Evolutionary conservation across 2,113 vertebrate species (phyloP).

Genomic region (Hypomesus transpacificus): DNA sequence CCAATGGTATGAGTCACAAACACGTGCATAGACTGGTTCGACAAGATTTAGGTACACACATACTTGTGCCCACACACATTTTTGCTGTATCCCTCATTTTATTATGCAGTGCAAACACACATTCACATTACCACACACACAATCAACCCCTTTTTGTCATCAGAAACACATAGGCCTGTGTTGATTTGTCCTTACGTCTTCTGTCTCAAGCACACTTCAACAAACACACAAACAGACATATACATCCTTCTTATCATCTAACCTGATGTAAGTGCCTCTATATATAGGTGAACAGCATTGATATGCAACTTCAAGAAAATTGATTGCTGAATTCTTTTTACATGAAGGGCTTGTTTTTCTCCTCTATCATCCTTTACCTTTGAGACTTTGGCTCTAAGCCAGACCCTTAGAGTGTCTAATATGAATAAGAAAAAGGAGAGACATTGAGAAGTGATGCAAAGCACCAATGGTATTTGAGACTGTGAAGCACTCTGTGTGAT

Average conservation of each 20-base stretch:
- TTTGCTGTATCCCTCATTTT: neutral
- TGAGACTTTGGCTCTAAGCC: too few species aligned
- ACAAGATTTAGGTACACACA: conserved; percentile 8
- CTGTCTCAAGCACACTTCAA: neutral
- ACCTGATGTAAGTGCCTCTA: neutral
- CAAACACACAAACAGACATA: too few species aligned
- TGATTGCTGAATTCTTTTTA: too few species aligned
- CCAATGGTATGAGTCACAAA: neutral
- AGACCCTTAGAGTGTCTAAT: neutral
- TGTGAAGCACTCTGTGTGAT: neutral
- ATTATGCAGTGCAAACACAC: conserved; percentile 4
- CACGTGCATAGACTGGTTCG: conserved; percentile 14
- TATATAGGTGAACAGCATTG: neutral
- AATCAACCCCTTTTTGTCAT: neutral
- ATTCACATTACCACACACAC: neutral
- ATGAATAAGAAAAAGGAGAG: neutral
- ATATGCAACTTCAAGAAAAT: neutral
- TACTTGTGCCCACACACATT: neutral
- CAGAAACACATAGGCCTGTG: neutral
- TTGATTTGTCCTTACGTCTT: neutral
- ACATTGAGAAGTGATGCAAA: neutral
- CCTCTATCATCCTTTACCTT: too few species aligned
- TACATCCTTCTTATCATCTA: neutral
- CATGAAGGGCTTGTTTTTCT: too few species aligned
- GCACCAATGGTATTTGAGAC: neutral